Conservation (phyloP, 2,888 invertebrate species). For the Cotesia congregata region DNA sequence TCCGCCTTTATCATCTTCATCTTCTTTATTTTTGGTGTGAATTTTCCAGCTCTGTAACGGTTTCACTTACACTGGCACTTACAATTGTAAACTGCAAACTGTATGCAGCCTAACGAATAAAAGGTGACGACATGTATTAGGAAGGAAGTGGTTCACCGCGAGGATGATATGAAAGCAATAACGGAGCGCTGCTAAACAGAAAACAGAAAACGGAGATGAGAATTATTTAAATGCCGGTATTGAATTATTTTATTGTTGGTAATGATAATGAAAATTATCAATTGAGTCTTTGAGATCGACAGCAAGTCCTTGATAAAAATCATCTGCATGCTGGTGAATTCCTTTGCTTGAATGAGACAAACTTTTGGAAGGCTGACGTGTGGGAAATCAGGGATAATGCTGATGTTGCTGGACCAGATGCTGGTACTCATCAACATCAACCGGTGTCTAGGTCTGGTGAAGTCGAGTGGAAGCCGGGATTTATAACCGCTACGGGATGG, state of each 20-base stretch:
- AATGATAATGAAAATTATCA: not conserved
- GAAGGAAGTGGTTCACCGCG: not conserved
- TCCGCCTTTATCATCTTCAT: not conserved
- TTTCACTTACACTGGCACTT: not conserved
- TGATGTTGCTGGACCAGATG: not conserved
- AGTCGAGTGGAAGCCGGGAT: not conserved
- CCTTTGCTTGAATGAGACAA: not conserved
- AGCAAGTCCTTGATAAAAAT: no score
- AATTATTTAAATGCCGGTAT: not conserved
- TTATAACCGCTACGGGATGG: not conserved
- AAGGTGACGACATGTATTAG: slow-evolving; percentile 1
- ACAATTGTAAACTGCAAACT: not conserved
- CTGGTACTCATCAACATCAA: not conserved
- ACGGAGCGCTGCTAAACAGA: not conserved
- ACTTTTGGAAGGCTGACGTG: not conserved
- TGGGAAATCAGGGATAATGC: not conserved
- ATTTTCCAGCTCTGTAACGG: not conserved
- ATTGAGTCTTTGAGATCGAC: no score
- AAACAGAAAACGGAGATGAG: not conserved
- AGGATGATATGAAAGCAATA: not conserved
- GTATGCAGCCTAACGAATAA: not conserved
- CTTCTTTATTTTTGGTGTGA: not conserved
- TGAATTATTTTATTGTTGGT: not conserved
- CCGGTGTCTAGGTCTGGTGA: not conserved
- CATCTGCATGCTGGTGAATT: not conserved